Evolutionary conservation across 1,140 invertebrate species (phyloP), one percentile per base, ranked within the genome.

Genomic region (Prorops nasuta): DNA sequence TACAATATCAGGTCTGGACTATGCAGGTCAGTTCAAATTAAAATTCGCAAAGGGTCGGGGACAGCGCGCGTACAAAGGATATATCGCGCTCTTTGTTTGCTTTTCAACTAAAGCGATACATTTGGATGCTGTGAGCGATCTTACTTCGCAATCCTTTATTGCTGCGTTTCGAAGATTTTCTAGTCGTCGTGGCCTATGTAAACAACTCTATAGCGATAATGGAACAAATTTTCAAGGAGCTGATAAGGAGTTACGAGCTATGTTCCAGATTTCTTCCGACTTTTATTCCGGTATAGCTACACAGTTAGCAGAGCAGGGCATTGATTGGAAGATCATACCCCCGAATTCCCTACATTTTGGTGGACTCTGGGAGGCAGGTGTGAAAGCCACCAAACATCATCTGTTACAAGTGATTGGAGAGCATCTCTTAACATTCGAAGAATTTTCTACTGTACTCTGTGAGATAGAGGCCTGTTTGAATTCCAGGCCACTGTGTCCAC

Each of bases 351-450:
- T 35, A 3, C 44, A 46, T 34, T 48, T 15, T 28, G 28, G 36
- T 3, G 46, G 38, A 0, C 14, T 55, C 3, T 50, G 37, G 38
- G 44, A 55, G 22, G 48, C 47, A 2, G 48, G 53, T 8, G 35
- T 55, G 2, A 46, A 51, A 17, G 36, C 53, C 9, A 35, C 37
- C 1, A 52, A 51, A 34, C 21, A 44, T 24, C 50, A 52, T 16
- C 17, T 52, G 9, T 44, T 32, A 20, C 1, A 44, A 14, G 36
- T 55, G 1, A 12, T 45, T 24, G 32, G 32, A 8, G 19, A 39
- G 7, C 18, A 19, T 19, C 12, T 19, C 32, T 10, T 58, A 4
- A 48, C 37, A n/a, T n/a, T n/a, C 17, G 37, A 48, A n/a, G 37
- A 48, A 15, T n/a, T 48, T 10, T 32, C 22, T 6, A 48, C 38